Evolutionary conservation across 2,113 vertebrate genomes (phyloP), one percentile per base, ranked within the genome.

Genomic region (Phoenicopterus ruber): DNA sequence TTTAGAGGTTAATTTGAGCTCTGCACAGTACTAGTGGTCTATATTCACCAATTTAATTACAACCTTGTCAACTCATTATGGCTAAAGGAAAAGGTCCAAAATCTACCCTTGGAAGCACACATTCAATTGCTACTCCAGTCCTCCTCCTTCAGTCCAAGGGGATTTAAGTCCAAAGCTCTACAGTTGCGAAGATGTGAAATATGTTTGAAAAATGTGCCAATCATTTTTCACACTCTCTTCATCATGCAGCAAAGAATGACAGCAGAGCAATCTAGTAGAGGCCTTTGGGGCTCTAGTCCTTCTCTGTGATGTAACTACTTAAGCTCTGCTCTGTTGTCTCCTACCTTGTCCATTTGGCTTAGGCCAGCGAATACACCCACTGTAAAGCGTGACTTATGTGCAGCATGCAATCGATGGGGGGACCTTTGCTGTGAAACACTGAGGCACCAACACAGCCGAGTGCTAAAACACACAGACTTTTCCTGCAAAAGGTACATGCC

Each of bases 101-200:
- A 55, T 44, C 58, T 72, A 32, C 49, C 44, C n/a, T 38, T 40
- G 12, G 25, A 82, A 69, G 71, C n/a, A 50, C 29, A 40, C 15
- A 32, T 72, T 25, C 52, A 88, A 4, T n/a, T 71, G 40, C 24
- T 71, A 36, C 52, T 76, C 32, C 36, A 66, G 16, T 11, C 55
- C 28, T 73, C 34, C 40, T 32, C n/a, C 38, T 63, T 21, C 28
- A 71, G n/a, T 46, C 54, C 54, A 49, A 29, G 36, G 67, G 44
- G 50, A 88, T 91, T 82, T 91, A 78, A 85, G 50, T 86, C 84
- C 76, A 86, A 88, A 88, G n/a, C 83, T 93, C 54, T 63, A 50
- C 69, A 79, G 66, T 14, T 70, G 14, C 20, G 62, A 81, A 85
- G 80, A 82, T 49, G 32, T 61, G 70, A 94, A 82, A 65, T 40